Conservation (phyloP, 2,888 invertebrate species). For the Ormyrus thymus region DNA sequence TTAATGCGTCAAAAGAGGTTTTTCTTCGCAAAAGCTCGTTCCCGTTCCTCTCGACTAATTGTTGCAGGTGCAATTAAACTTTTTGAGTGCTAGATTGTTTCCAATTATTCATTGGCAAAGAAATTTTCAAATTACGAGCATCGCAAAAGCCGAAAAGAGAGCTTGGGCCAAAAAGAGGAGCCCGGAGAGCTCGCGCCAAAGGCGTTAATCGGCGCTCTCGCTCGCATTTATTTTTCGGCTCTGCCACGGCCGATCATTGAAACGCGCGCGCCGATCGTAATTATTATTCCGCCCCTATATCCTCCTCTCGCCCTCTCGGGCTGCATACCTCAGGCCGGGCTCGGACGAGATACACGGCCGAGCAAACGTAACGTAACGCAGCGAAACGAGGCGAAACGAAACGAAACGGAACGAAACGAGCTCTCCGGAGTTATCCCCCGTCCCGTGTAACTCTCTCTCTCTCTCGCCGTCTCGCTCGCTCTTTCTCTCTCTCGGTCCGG, state of each 20-base stretch:
- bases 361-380: constrained; percentile 72
- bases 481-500: constrained; percentile 13
- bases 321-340: neutral
- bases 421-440: constrained; percentile 59
- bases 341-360: constrained; percentile 69
- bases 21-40: too few species aligned
- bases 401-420: constrained; percentile 61
- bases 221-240: constrained; percentile 32
- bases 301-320: constrained; percentile 46
- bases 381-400: constrained; percentile 73
- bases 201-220: constrained; percentile 35
- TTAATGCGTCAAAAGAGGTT: neutral
- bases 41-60: too few species aligned
- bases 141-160: neutral
- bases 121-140: neutral
- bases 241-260: constrained; percentile 28
- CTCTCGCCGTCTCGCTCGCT: constrained; percentile 35
- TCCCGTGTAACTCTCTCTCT: constrained; percentile 56
- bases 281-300: constrained; percentile 67
- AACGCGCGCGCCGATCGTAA: constrained; percentile 60
- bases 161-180: too few species aligned
- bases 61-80: too few species aligned
- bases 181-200: neutral
- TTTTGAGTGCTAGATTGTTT: neutral
- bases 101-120: neutral